Base-by-base conservation (phyloP, 2,797 vertebrate genomes). In the Pipistrellus pygmaeus region DNA sequence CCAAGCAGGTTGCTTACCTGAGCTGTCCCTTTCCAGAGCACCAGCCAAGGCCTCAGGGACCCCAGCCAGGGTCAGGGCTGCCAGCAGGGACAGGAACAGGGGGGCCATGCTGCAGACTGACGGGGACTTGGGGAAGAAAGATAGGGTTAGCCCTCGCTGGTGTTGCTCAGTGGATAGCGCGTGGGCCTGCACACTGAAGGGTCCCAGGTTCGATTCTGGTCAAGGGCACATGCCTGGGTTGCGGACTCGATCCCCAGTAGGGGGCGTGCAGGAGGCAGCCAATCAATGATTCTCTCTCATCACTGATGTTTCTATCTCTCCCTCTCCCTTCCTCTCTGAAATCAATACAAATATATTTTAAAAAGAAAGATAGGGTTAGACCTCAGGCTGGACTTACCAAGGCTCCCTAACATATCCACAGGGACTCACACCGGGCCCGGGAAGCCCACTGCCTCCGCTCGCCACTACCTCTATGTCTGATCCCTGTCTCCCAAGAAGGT, bases 11-110 rank as follows among this genome's bases (percentile, higher is more conserved):
- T 30, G 60, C 91, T 96, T 66, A 97, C 97, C 96, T 77, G 95
- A 97, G 77, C 95, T 97, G 92, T 96, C 97, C 20, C 88, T n/a
- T 76, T 92, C 96, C 69, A 88, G 71, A 23, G 83, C 35, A 41
- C 89, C 88, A n/a, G 94, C 48, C 21, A 72, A 88, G 85, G 80
- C 90, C 15, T 7, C 32, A 51, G 93, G 96, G 83, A 73, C 86
- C 60, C n/a, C 77, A 5, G 77, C 86, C 94, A 96, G 84, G 57
- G 87, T 81, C 71, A 96, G 72, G 23, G 90, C 66, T 7, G 48
- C 85, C 93, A 97, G 71, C 60, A 96, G 93, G 51, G 78, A 14
- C 48, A 94, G 90, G 38, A 96, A 57, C 44, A 68, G 73, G 4
- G 73, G 38, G 73, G 66, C 73, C 96, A 97, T 97, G 81, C 84